Base-by-base conservation (phyloP, 2,797 vertebrate genomes). In the Lacerta agilis region DNA sequence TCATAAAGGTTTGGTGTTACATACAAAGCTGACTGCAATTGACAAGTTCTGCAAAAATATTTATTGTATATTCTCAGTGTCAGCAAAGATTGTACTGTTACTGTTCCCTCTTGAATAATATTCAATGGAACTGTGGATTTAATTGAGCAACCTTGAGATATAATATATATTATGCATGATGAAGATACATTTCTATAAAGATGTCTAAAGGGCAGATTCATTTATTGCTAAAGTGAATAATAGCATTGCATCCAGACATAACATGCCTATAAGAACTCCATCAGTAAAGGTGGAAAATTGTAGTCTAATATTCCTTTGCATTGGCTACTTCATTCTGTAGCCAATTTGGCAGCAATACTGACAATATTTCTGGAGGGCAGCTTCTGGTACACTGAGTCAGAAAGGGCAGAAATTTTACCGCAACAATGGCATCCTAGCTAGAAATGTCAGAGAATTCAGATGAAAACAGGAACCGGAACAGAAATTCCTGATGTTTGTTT, bases 1-100 rank as follows among this genome's bases (percentile, higher is more conserved):
- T 93, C 75, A 77, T 93, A 91, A 77, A 96, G 94, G 38, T 95
- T 94, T 64, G 55, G 25, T 58, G 55, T 92, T 94, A 25, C n/a
- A 88, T 27, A 90, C 82, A 88, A 93, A 83, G 33, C 73, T 87
- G 80, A 94, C 86, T 92, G 85, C 8, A 79, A 87, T 69, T 91
- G 83, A 89, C 1, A 49, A 33, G 0, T 85, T 88, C 81, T 79
- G 55, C 71, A 89, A 94, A 87, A 93, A 92, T 89, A 92, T 88
- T 91, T 92, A 86, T 61, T 93, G 49, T 38, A 29, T 86, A 91
- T 95, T 90, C 75, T 15, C 87, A 79, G 89, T 82, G 78, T 88
- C 75, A 88, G 84, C 82, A 89, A 93, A 89, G 79, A 91, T 27
- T 66, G 71, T 89, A 82, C 1, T 77, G 20, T 86, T 88, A 29